Base-by-base conservation (phyloP, 2,113 vertebrate genomes). In the Stigmatopora nigra region DNA sequence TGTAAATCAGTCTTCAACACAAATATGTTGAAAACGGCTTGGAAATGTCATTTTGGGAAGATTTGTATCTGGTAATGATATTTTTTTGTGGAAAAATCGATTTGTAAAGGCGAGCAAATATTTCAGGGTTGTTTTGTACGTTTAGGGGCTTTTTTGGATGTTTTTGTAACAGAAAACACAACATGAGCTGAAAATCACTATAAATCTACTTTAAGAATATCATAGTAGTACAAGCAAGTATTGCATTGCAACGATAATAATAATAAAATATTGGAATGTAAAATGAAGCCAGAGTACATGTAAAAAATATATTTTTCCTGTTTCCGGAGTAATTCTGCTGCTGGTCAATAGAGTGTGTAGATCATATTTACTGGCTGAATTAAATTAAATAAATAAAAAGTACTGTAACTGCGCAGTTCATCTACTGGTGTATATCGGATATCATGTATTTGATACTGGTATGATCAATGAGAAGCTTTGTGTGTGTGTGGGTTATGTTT, bases 401-500 rank as follows among this genome's bases (percentile, higher is more conserved):
- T 38, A 35, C 25, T 53, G 57, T 12, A 17, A 15, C 7, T 58
- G 31, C 56, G 10, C 7, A 58, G 56, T 2, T 31, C 25, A 16
- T 7, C 25, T 22, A 41, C 44, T 22, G 61, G 13, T 61, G 25
- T 12, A 31, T 19, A 65, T 67, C 52, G 60, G 56, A 68, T 63
- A 45, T 45, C 59, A 64, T 61, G 31, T 8, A 63, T 47, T 78
- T 70, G 67, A 59, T 65, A 63, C 70, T 12, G 49, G 6, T 62
- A 58, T 13, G 49, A 69, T 67, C 66, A 68, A 45, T 61, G 61
- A 64, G 48, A 20, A 55, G 2, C 44, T 31, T 14, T 15, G 22
- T 15, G 22, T 16, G 4, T 22, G 38, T 22, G 25, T 22, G 9
- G 7, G 53, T 56, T 13, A 12, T n/a, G n/a, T 44, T 61, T 60